These are phyloP conservation scores for Sericinus montela DNA, from an alignment of 2,888 invertebrate genomes.

Conservation along the genomic window DNA sequence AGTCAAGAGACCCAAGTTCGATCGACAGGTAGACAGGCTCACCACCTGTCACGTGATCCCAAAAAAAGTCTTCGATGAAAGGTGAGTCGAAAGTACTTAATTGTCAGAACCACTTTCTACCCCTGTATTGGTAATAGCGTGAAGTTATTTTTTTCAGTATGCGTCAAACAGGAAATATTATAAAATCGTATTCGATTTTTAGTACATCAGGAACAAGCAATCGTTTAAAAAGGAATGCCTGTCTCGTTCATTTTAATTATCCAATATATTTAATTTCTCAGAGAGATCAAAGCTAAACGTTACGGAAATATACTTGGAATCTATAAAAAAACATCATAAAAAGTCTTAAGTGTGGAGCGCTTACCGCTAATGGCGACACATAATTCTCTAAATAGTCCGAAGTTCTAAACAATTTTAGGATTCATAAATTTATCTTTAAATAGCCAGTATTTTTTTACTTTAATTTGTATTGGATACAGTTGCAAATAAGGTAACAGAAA, in stretches of 20 bases:
- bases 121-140: no score
- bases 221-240: slow-evolving; percentile 18
- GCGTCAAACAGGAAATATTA: no score
- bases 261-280: slow-evolving; percentile 19
- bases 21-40: no score
- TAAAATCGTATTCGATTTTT: no score
- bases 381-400: slow-evolving; percentile 18
- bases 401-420: slow-evolving; percentile 15
- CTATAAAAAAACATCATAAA: slow-evolving; percentile 24
- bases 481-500: no score
- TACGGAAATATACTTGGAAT: slow-evolving; percentile 22
- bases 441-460: neutral
- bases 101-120: no score
- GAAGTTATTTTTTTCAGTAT: no score
- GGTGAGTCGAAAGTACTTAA: no score
- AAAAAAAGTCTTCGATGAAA: no score
- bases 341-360: slow-evolving; percentile 14
- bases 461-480: neutral
- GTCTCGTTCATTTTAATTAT: slow-evolving; percentile 23
- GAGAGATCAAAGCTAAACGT: slow-evolving; percentile 24
- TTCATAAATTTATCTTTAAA: slow-evolving; percentile 14
- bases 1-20: no score
- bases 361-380: slow-evolving; percentile 16
- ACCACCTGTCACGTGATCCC: no score
- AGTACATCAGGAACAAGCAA: neutral